phyloP scores from a whole-genome alignment of 30 jellyfish, hydroid and myxozoan species.

The Nemopilema nomurai region DNA sequence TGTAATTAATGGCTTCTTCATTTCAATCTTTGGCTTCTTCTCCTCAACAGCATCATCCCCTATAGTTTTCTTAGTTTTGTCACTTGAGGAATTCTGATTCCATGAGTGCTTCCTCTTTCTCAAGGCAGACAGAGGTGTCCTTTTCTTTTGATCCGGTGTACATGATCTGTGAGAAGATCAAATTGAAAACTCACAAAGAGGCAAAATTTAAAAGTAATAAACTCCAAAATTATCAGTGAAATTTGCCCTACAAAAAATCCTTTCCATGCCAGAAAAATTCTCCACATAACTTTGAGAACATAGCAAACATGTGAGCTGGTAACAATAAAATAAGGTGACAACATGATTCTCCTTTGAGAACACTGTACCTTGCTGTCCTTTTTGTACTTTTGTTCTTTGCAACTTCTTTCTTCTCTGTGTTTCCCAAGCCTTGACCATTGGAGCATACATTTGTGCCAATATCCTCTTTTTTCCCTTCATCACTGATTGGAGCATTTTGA shows the following conservation, averaged over 20 bases:
- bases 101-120: slow-evolving; percentile 30
- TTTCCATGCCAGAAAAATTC: too few species aligned
- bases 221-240: too few species aligned
- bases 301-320: too few species aligned
- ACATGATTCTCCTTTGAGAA: too few species aligned
- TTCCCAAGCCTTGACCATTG: neutral
- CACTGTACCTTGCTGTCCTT: neutral
- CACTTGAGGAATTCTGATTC: slow-evolving; percentile 6
- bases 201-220: too few species aligned
- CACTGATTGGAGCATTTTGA: neutral
- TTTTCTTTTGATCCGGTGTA: neutral
- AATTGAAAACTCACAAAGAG: too few species aligned
- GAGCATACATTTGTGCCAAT: neutral
- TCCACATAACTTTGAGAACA: too few species aligned
- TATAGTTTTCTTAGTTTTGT: neutral
- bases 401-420: neutral
- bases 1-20: slow-evolving; percentile 62
- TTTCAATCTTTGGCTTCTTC: slow-evolving; percentile 66
- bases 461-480: neutral
- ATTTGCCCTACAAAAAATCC: too few species aligned
- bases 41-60: neutral
- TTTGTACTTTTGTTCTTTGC: neutral
- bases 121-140: slow-evolving; percentile 30
- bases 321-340: too few species aligned
- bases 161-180: slow-evolving; percentile 6